Conservation (phyloP, 1,140 invertebrate genomes). For the Platyscapa corneri region DNA sequence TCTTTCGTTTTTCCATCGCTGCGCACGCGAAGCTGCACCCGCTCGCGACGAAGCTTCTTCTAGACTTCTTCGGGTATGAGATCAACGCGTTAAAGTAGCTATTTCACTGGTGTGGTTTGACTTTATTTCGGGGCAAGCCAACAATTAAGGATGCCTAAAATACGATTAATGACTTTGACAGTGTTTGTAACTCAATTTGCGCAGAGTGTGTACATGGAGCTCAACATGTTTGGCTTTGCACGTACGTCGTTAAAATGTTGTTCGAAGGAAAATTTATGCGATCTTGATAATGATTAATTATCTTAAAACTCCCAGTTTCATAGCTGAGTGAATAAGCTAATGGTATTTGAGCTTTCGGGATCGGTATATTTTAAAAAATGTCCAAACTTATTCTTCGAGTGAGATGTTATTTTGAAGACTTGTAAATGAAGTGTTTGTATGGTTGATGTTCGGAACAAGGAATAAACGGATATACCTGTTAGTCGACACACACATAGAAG, state of each 20-base stretch:
- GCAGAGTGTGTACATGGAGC: neutral
- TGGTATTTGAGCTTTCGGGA: neutral
- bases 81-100: neutral
- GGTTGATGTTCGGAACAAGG: neutral
- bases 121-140: neutral
- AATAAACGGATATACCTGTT: neutral
- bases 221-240: neutral
- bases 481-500: neutral
- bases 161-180: neutral
- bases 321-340: neutral
- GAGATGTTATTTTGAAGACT: neutral
- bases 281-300: neutral
- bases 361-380: neutral
- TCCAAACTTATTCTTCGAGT: neutral
- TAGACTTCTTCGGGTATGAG: neutral
- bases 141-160: neutral
- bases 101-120: neutral
- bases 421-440: neutral
- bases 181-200: neutral
- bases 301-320: neutral
- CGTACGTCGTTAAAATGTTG: too few species aligned
- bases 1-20: constrained; percentile 7
- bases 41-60: neutral
- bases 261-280: neutral
- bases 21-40: neutral